Evolutionary conservation across 1,140 invertebrate species (phyloP), one percentile per base, ranked within the genome.

Genomic region (Bombus sibiricus): DNA sequence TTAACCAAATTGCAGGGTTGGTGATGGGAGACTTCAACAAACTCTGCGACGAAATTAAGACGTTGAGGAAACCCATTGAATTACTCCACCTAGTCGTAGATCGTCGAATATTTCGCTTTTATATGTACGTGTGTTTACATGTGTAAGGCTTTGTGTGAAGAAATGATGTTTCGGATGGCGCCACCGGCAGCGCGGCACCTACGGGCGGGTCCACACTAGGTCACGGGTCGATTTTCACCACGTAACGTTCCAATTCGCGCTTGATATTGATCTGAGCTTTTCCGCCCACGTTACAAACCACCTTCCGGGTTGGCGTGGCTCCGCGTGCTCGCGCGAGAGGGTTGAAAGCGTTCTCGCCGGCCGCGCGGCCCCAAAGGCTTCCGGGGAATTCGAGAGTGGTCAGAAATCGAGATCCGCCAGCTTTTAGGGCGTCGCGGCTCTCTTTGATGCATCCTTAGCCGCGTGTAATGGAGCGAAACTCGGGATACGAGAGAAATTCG

Each of bases 241-340:
- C 92, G 92, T 92, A 94, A 94, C 93, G 93, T 93, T 94, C 94
- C 93, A 94, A 94, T 95, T 95, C 93, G 91, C 93, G 94, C 92
- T 93, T 93, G 93, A 95, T 94, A 95, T 95, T 94, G 94, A 94
- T 95, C 93, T 93, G 90, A 93, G 93, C 91, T 93, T 94, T 94
- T 93, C 92, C 90, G 88, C 89, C 89, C 88, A 91, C 89, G 90
- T 90, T 86, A 90, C 86, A 84, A 90, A 80, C 83, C 68, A 34
- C 83, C 83, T 85, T 80, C 68, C 77, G 53, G 68, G 28, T 25
- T 62, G 77, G 83, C 68, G 69, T 34, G 32, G 66, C 53, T 72
- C 53, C 75, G 83, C 77, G 77, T 71, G 47, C n/a, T 34, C 37
- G 37, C 32, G 76, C 37, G 39, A 71, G 75, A 85, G 39, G 76